Evolutionary conservation across 2,888 invertebrate genomes (phyloP), one percentile per base, ranked within the genome.

Genomic region (Latrodectus elegans): DNA sequence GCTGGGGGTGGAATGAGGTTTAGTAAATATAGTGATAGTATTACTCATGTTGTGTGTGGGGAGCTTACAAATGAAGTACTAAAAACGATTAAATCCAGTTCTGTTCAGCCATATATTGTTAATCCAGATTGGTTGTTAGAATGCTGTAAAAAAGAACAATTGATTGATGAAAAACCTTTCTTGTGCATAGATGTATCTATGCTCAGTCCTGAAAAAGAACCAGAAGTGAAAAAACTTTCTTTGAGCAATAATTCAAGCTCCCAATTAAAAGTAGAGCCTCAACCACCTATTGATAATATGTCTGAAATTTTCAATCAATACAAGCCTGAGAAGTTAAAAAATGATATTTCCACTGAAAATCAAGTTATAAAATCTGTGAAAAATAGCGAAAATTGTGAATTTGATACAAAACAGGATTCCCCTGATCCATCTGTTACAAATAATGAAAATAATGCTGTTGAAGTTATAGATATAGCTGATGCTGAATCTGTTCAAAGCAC

Each of bases 1-100:
- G 94, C 95, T 9, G 95, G 96, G 78, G 97, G 97, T n/a, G 97
- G 96, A 51, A 96, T 96, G 22, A 94, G 97, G 80, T 95, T 95
- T 91, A 95, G 95, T 91, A 94, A 94, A 79, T 94, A 97, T 67
- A 95, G 95, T 90, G 95, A 95, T 89, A 94, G 95, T 88, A 93
- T 96, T 3, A 96, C 97, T 0, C 98, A 98, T 92, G 94, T 96
- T 4, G 94, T 97, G 60, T 94, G 96, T 4, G 95, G 95, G 0
- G 94, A 95, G 64, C 90, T 88, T 10, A 89, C 91, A 52, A 90
- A 91, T 12, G 89, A 90, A 64, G 91, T 92, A 71, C 83, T 92
- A 0, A 89, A 91, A 17, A 84, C 86, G 67, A 82, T 92, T n/a
- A 91, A 90, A 83, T 75, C 90, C 60, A 87, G 90, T 64, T 68